Conservation (phyloP, 1,140 invertebrate genomes). For the Himalopsyche phryganea region DNA sequence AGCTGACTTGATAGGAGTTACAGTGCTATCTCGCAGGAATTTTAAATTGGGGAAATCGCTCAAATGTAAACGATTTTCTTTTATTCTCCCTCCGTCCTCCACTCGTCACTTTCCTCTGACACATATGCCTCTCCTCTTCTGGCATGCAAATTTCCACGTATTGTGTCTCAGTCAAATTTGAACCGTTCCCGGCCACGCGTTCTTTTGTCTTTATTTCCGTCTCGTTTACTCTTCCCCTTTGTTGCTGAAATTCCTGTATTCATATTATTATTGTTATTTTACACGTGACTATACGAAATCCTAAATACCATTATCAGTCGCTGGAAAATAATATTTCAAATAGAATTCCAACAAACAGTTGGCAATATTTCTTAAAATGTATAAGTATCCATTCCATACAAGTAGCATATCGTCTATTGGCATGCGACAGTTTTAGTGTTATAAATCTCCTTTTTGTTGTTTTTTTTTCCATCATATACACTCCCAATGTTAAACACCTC, state of each 20-base stretch:
- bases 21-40: conserved; percentile 57
- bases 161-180: conserved; percentile 1
- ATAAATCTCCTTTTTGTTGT: too few relatives aligned
- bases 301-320: neutral
- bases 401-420: too few relatives aligned
- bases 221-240: conserved; percentile 25
- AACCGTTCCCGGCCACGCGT: conserved; percentile 2
- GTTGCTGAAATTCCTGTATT: conserved; percentile 21
- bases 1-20: conserved; percentile 27
- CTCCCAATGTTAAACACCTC: too few relatives aligned
- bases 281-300: conserved; percentile 31
- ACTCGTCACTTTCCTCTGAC: neutral
- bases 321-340: too few relatives aligned
- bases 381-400: too few relatives aligned
- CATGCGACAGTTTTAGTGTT: too few relatives aligned
- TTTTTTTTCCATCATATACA: too few relatives aligned
- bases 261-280: conserved; percentile 23
- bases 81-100: conserved; percentile 51
- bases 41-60: conserved; percentile 58
- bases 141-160: neutral
- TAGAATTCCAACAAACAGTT: too few relatives aligned
- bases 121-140: conserved; percentile 3
- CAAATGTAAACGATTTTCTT: conserved; percentile 58
- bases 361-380: too few relatives aligned
- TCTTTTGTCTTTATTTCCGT: conserved; percentile 29